phyloP scores from a whole-genome alignment of 53 echinoderm and acorn worm species.

The Actinopyga echinites region DNA sequence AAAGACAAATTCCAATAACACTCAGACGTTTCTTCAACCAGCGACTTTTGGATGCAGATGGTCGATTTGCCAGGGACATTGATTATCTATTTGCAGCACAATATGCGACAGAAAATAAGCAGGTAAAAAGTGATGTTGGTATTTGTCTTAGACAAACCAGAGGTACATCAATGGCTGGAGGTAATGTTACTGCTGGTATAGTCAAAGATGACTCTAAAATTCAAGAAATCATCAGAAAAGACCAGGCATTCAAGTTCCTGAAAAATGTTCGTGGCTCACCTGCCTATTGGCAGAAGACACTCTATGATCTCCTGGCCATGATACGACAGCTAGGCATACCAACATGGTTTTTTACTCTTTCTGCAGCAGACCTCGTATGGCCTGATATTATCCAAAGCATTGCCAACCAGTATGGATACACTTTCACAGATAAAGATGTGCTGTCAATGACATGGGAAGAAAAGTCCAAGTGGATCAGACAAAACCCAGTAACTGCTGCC shows the following conservation, averaged over 20 bases:
- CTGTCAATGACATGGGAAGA: conserved; percentile 39
- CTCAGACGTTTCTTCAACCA: neutral
- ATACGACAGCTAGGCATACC: conserved; percentile 27
- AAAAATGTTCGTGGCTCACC: conserved; percentile 47
- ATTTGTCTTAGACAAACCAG: conserved; percentile 6
- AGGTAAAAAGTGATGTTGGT: conserved; percentile 25
- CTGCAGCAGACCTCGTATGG: conserved; percentile 56
- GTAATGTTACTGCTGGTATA: conserved; percentile 14
- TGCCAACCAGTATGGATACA: conserved; percentile 38
- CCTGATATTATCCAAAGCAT: conserved; percentile 51
- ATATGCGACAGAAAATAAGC: conserved; percentile 30
- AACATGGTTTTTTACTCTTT: conserved; percentile 59
- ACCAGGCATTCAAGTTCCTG: conserved; percentile 22
- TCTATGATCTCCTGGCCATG: conserved; percentile 37
- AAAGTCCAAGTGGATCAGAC: conserved; percentile 41
- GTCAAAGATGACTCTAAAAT: neutral
- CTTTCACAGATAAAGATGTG: conserved; percentile 42
- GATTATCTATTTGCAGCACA: conserved; percentile 33
- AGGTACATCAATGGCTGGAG: neutral
- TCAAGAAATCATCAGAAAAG: neutral
- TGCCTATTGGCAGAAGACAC: conserved; percentile 50
- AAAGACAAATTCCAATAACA: neutral
- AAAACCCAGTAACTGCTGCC: conserved; percentile 59
- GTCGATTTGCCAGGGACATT: conserved; percentile 20
- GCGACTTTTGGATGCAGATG: conserved; percentile 4